A percentile compares a stretch with the other conserved stretches of the same genome.
These are phyloP conservation scores for Drosophila limbata DNA, from an alignment of 2,888 invertebrate genomes.

Conservation along the genomic window DNA sequence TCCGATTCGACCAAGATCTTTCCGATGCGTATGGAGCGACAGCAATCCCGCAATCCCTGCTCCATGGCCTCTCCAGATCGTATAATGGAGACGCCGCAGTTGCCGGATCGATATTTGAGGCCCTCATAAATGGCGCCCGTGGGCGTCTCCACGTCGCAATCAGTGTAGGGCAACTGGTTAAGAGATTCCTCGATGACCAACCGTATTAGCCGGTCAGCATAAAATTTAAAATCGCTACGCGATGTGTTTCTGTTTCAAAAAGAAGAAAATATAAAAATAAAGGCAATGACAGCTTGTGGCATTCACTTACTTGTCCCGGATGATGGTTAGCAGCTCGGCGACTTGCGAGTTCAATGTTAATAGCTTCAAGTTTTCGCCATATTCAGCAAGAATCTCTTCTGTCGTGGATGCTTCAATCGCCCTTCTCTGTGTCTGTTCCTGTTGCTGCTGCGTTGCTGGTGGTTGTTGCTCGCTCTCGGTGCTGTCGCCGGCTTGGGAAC, in stretches of 20 bases:
- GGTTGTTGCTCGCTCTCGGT: constrained; percentile 45
- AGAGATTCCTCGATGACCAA: constrained; percentile 99
- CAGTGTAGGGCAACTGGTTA: constrained; percentile 96
- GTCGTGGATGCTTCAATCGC: constrained; percentile 58
- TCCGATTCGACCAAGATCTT: constrained; percentile 99
- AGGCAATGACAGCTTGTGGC: not conserved
- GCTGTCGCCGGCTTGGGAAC: constrained; percentile 59
- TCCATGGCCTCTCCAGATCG: constrained; percentile 98
- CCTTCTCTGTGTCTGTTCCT: constrained; percentile 26
- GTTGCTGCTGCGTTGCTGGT: constrained; percentile 27
- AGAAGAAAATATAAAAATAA: not conserved
- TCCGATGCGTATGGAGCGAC: constrained; percentile 98
- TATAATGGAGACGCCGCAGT: constrained; percentile 99
- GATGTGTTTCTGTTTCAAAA: constrained; percentile 92
- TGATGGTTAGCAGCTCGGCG: constrained; percentile 92
- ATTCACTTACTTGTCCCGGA: constrained; percentile 91
- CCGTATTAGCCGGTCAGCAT: constrained; percentile 98
- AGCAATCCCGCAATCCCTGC: constrained; percentile 97
- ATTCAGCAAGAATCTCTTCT: constrained; percentile 77
- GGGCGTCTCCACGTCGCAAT: constrained; percentile 96
- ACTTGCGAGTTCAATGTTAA: constrained; percentile 84
- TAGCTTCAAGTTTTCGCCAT: constrained; percentile 84
- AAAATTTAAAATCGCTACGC: constrained; percentile 98
- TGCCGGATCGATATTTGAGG: constrained; percentile 97
- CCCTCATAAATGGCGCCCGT: constrained; percentile 95